A percentile compares a stretch with the other conserved stretches of the same genome.
phyloP scores from a whole-genome alignment of 1,140 invertebrate species.

The Papilio xuthus region DNA sequence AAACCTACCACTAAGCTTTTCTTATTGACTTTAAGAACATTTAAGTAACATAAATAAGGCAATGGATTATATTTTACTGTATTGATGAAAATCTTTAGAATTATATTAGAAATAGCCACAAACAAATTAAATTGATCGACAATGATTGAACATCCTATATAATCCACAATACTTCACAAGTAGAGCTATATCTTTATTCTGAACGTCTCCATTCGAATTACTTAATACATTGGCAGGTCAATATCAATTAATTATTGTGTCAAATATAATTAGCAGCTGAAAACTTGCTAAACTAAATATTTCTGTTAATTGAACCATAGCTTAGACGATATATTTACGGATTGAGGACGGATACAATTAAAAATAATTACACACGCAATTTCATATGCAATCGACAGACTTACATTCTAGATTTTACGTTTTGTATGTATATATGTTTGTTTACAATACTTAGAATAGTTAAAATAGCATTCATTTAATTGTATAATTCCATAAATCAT shows the following conservation, averaged over 20 bases:
- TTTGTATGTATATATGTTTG: neutral
- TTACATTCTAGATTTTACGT: neutral
- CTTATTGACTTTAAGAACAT: too few relatives aligned
- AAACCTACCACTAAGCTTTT: too few relatives aligned
- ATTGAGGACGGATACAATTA: constrained; percentile 1
- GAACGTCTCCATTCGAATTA: neutral
- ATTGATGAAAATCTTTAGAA: too few relatives aligned
- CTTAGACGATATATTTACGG: neutral
- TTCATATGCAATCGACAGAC: constrained; percentile 16
- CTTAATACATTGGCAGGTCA: neutral
- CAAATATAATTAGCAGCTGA: neutral
- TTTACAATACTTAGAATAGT: neutral
- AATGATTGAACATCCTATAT: neutral
- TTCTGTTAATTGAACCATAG: constrained; percentile 19
- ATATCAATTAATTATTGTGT: neutral
- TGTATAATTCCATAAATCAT: neutral
- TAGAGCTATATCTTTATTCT: too few relatives aligned
- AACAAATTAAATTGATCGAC: too few relatives aligned
- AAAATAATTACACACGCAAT: constrained; percentile 31
- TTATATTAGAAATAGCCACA: too few relatives aligned
- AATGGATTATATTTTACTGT: too few relatives aligned
- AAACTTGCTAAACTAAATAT: neutral
- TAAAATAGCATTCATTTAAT: neutral
- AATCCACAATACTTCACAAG: neutral
- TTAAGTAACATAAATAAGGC: too few relatives aligned